Base-by-base conservation (phyloP, 53 echinoderm and acorn worm species). In the Temnopleurus reevesii region DNA sequence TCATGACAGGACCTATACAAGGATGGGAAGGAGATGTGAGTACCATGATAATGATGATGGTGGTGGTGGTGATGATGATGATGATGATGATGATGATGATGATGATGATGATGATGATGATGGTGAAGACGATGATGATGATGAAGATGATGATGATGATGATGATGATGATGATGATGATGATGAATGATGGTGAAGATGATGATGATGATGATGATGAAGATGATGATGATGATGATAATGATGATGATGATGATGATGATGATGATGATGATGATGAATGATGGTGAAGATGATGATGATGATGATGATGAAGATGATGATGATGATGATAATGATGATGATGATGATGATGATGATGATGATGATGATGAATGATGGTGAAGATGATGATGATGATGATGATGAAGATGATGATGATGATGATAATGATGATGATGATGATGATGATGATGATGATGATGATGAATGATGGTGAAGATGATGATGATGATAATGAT, bases 11-110 rank as follows among this genome's bases (percentile, higher is more conserved):
- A 38, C 86, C 99, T 24, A 92, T 99, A 91, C 94, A 94, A 76
- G 95, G 90, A 38, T 99, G 99, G 99, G 99, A 99, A 55, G 99
- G 99, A 47, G 99, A 99, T 55, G 98, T 98, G 90, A 95, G 94
- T 92, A 41, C 33, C 9, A 53, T 53, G 17, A 53, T 53, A 53
- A 53, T 53, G 17, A 53, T 53, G 17, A 53, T 53, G 17, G 17
- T 53, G 17, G 17, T 53, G 17, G 17, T 53, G 53, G 17, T 53
- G 53, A 53, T 53, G 53, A 53, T 53, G 53, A 53, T 53, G 53
- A 53, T 53, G 53, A 53, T 53, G 53, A 53, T 53, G 53, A 53
- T 53, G 53, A 53, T 53, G 53, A 53, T 53, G 53, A 53, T 53
- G 53, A 53, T 53, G 53, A 53, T 53, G 53, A 53, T 53, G 53